Percentiles rank a stretch among this genome's conserved stretches.
phyloP scores from a whole-genome alignment of 2,888 invertebrate genomes.

The Meliscaeva auricollis region DNA sequence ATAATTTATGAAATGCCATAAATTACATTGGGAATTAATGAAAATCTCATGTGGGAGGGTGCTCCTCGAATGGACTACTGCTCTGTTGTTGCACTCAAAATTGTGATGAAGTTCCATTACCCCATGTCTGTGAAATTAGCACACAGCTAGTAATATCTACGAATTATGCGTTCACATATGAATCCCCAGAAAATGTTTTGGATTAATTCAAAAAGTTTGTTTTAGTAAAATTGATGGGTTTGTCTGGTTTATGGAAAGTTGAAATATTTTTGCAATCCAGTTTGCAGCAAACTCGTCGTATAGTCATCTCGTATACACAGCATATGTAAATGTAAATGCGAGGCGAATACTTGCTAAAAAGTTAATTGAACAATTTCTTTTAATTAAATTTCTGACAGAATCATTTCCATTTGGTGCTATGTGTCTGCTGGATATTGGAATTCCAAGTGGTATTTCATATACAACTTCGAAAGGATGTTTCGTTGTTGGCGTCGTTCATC shows the following conservation, averaged over 20 bases:
- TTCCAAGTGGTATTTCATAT: conserved; percentile 29
- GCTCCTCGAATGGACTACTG: background rate
- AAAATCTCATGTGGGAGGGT: conserved; percentile 21
- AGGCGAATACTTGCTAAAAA: conserved; percentile 19
- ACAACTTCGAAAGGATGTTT: conserved; percentile 21
- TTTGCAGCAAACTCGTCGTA: conserved; percentile 2
- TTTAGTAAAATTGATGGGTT: conserved; percentile 32
- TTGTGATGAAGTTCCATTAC: background rate
- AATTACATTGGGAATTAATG: conserved; percentile 34
- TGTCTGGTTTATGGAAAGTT: conserved; percentile 38
- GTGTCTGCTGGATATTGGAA: conserved; percentile 9
- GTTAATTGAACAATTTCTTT: conserved; percentile 45
- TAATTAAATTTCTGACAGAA: conserved; percentile 49
- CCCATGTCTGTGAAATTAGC: background rate
- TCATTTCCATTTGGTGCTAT: conserved; percentile 30
- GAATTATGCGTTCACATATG: background rate
- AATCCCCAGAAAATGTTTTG: conserved; percentile 24
- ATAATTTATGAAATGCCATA: conserved; percentile 45
- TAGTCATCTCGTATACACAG: no score
- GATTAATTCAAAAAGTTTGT: conserved; percentile 38
- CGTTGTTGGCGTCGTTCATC: background rate
- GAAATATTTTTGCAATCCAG: conserved; percentile 23
- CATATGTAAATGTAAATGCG: no score
- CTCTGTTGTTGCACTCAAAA: conserved; percentile 1
- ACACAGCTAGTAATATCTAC: background rate